Conservation (phyloP, 1,140 invertebrate species). For the Drosophila elegans region DNA sequence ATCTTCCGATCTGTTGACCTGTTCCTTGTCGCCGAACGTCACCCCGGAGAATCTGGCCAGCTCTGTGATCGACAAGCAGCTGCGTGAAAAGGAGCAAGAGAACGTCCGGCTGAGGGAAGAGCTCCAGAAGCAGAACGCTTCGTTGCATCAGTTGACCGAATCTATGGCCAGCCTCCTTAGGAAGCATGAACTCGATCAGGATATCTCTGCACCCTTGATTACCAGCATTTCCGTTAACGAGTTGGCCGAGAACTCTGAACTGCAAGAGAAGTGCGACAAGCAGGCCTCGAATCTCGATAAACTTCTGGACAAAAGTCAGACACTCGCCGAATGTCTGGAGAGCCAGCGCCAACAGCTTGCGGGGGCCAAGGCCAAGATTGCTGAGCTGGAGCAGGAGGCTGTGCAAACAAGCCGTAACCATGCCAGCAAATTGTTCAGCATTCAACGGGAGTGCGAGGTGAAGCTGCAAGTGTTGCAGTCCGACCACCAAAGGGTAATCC, state of each 20-base stretch:
- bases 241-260: not conserved
- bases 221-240: not conserved
- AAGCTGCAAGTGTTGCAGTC: not conserved
- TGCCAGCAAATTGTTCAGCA: too few species aligned
- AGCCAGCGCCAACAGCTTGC: not conserved
- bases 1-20: conserved; percentile 63
- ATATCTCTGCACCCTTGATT: not conserved
- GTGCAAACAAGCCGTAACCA: not conserved
- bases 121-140: not conserved
- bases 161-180: not conserved
- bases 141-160: too few species aligned
- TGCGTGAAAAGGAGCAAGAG: conserved; percentile 78
- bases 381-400: not conserved
- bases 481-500: not conserved
- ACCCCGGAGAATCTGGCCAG: conserved; percentile 73
- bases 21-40: conserved; percentile 46
- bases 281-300: not conserved
- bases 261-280: not conserved
- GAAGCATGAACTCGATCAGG: not conserved
- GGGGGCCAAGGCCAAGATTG: not conserved
- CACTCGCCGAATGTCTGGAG: not conserved
- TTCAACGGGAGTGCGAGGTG: too few species aligned
- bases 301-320: not conserved
- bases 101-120: conserved; percentile 55
- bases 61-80: conserved; percentile 74